phyloP scores from a whole-genome alignment of 2,888 invertebrate genomes.

The Cloeon dipterum region DNA sequence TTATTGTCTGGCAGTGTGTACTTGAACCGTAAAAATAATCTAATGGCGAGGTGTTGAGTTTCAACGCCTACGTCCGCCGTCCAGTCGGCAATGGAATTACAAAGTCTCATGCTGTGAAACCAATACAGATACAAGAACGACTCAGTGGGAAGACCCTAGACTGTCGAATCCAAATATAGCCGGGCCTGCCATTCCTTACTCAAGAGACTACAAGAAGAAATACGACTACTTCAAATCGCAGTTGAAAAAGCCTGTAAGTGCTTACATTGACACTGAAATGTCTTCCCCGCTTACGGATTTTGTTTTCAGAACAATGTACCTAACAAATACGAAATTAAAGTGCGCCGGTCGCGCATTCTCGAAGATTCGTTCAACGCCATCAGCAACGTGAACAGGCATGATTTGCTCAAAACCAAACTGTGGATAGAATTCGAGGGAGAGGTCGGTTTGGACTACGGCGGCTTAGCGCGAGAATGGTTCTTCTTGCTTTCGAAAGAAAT shows the following conservation, averaged over 20 bases:
- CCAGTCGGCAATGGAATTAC: too few species aligned
- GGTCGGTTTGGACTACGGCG: constrained; percentile 89
- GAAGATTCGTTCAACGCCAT: constrained; percentile 95
- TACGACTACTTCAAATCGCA: constrained; percentile 96
- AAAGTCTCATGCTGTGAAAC: constrained; percentile 6
- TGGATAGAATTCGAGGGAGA: constrained; percentile 99
- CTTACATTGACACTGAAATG: neutral
- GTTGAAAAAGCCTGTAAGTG: constrained; percentile 73
- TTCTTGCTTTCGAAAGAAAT: constrained; percentile 96
- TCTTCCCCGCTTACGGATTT: constrained; percentile 6
- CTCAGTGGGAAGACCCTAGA: constrained; percentile 98
- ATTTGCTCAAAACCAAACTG: constrained; percentile 85
- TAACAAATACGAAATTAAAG: constrained; percentile 94
- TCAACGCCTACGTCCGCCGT: too few species aligned
- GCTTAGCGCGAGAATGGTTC: constrained; percentile 94
- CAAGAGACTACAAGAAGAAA: constrained; percentile 94
- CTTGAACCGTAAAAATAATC: too few species aligned
- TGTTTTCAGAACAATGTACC: constrained; percentile 69
- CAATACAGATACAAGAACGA: constrained; percentile 66
- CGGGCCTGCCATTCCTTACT: constrained; percentile 95
- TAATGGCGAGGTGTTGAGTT: too few species aligned
- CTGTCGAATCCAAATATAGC: constrained; percentile 90
- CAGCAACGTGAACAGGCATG: constrained; percentile 70
- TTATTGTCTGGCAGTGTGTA: too few species aligned
- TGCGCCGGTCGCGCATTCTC: constrained; percentile 69